A percentile compares a stretch with the other conserved stretches of the same genome.
These are phyloP conservation scores for Caenorhabditis latens DNA, from an alignment of 1,140 invertebrate genomes.

Conservation along the genomic window DNA sequence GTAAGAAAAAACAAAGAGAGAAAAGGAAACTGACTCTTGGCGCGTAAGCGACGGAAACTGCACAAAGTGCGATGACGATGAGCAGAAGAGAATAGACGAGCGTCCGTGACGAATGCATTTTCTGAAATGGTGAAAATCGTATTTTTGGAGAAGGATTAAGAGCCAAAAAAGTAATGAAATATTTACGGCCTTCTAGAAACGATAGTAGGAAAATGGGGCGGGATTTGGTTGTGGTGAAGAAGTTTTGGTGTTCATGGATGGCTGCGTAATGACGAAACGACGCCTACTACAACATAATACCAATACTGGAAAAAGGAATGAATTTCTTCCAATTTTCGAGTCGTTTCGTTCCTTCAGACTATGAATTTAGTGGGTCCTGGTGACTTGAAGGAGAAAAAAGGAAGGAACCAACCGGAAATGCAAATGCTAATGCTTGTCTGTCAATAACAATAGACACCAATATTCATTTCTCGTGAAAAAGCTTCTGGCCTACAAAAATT, in stretches of 20 bases:
- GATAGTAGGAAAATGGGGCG: background rate
- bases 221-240: background rate
- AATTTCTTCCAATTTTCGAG: background rate
- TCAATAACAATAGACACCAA: conserved; percentile 13
- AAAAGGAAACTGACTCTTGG: conserved; percentile 40
- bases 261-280: background rate
- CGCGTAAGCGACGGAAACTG: conserved; percentile 23
- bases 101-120: conserved; percentile 20
- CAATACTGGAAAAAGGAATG: background rate
- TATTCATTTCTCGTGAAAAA: background rate
- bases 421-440: background rate
- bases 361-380: background rate
- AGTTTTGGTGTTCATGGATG: conserved; percentile 1
- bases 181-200: background rate
- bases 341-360: conserved; percentile 22
- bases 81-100: conserved; percentile 33
- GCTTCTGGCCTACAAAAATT: background rate
- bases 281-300: background rate
- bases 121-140: background rate
- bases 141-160: conserved; percentile 13
- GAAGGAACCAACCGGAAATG: conserved; percentile 25
- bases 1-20: background rate
- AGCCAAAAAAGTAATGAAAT: conserved; percentile 33
- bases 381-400: background rate
- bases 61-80: conserved; percentile 48